phyloP scores from a whole-genome alignment of 2,888 invertebrate species.

The Pristionchus mayeri region DNA sequence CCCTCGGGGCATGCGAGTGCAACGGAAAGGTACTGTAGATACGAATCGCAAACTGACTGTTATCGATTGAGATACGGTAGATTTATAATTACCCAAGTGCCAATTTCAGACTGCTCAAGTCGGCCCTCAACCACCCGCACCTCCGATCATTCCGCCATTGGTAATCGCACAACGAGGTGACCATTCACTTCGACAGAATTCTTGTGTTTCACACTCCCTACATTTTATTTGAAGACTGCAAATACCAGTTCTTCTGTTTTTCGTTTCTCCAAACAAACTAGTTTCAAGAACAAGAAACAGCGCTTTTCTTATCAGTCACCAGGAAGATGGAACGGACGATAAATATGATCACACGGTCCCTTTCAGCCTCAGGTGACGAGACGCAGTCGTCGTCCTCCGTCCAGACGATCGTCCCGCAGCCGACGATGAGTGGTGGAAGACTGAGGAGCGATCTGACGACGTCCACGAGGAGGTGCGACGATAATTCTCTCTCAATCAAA shows the following conservation, averaged over 20 bases:
- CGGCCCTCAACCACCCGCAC: neutral
- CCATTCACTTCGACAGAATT: no score
- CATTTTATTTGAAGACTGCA: neutral
- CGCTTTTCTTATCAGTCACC: no score
- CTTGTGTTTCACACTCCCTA: neutral
- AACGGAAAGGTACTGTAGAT: neutral
- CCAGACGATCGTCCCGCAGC: constrained; percentile 63
- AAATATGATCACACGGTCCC: no score
- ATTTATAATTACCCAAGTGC: no score
- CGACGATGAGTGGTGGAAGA: constrained; percentile 41
- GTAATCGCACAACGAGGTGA: constrained; percentile 43
- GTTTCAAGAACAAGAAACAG: no score
- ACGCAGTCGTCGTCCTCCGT: constrained; percentile 68
- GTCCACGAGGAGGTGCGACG: neutral
- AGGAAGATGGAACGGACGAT: neutral
- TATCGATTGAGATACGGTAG: no score
- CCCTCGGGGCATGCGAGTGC: constrained; percentile 76
- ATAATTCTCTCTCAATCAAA: no score
- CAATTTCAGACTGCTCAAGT: neutral
- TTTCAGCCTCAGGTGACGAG: constrained; percentile 56
- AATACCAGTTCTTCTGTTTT: no score
- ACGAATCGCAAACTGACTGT: no score
- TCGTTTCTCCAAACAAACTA: no score
- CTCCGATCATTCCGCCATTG: constrained; percentile 9
- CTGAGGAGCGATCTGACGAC: constrained; percentile 38